Conservation (phyloP, 2,113 vertebrate species). For the Egretta garzetta region DNA sequence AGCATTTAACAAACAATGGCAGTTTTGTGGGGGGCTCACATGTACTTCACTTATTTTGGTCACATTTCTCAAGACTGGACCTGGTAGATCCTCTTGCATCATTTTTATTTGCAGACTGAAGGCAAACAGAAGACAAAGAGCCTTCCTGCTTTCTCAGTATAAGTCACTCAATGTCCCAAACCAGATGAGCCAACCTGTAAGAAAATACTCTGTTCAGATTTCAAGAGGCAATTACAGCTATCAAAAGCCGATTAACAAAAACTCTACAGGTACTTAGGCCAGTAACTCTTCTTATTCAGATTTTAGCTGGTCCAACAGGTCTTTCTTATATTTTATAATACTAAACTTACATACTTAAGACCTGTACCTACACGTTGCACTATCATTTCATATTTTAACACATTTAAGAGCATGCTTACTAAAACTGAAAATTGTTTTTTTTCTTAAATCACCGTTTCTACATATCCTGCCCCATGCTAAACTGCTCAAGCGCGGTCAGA, state of each 20-base stretch:
- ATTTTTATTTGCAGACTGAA: conserved; percentile 2
- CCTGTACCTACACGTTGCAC: neutral
- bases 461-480: neutral
- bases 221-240: conserved; percentile 24
- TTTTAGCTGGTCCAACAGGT: conserved; percentile 42
- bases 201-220: neutral
- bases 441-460: neutral
- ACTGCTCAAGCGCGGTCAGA: neutral
- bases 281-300: conserved; percentile 37
- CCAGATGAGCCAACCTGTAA: neutral
- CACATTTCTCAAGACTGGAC: neutral
- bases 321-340: neutral
- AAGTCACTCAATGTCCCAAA: neutral
- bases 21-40: neutral
- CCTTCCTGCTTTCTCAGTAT: neutral
- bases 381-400: neutral
- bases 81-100: neutral
- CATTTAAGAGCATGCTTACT: neutral
- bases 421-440: neutral
- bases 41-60: neutral
- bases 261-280: neutral
- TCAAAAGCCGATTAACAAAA: conserved; percentile 22
- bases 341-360: neutral
- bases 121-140: neutral
- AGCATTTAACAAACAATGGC: neutral